Conservation (phyloP, 1,140 invertebrate species). For the Epicauta chinensis region DNA sequence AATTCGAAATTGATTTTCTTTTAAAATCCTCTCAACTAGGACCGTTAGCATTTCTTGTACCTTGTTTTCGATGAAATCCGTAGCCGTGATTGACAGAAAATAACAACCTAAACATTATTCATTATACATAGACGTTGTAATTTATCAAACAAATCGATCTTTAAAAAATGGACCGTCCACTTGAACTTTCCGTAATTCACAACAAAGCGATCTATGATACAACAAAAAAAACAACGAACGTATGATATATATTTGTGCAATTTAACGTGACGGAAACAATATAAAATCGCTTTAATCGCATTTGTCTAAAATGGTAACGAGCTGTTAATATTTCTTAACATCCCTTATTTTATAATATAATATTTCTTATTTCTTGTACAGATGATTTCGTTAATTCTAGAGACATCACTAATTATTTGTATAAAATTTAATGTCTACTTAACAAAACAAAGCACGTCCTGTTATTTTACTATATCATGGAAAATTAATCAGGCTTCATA, state of each 20-base stretch:
- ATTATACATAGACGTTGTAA: constrained; percentile 13
- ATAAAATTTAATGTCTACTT: constrained; percentile 5
- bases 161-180: constrained; percentile 22
- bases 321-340: constrained; percentile 9
- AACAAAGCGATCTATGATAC: constrained; percentile 11
- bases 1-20: no score
- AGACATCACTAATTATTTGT: neutral
- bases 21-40: no score
- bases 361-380: constrained; percentile 2
- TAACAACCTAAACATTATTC: constrained; percentile 14
- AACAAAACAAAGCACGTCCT: constrained; percentile 16
- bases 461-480: constrained; percentile 13
- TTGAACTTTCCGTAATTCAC: constrained; percentile 19
- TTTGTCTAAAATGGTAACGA: constrained; percentile 16
- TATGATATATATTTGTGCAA: constrained; percentile 19
- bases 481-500: constrained; percentile 16
- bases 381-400: constrained; percentile 6
- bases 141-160: constrained; percentile 17
- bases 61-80: no score
- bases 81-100: no score
- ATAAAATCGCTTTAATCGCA: constrained; percentile 20
- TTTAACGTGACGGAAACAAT: constrained; percentile 17
- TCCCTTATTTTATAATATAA: no score
- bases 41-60: no score
- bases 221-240: constrained; percentile 14